Evolutionary conservation across 2,797 vertebrate genomes (phyloP).

Genomic region (Scyliorhinus canicula): DNA sequence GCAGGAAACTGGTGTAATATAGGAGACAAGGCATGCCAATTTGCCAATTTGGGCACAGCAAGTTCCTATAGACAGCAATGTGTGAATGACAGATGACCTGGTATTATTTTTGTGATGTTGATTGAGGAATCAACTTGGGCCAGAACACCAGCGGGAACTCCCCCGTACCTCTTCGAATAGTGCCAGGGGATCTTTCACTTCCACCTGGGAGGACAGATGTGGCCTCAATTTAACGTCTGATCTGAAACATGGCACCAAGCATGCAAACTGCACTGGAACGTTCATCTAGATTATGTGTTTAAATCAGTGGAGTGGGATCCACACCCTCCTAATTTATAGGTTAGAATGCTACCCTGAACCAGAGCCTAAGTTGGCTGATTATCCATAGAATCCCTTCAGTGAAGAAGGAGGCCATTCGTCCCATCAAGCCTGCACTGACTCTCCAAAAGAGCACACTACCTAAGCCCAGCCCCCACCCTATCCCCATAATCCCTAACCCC

Average conservation of each 20-base stretch:
- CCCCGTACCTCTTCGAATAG: neutral
- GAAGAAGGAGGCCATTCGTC: too few relatives aligned
- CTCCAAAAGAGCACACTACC: too few relatives aligned
- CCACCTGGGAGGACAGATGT: neutral
- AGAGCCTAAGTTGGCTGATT: too few relatives aligned
- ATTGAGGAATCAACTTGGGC: neutral
- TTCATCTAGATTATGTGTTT: neutral
- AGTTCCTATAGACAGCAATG: neutral
- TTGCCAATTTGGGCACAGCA: neutral
- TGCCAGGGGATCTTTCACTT: neutral
- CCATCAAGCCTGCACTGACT: too few relatives aligned
- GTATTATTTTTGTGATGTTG: neutral
- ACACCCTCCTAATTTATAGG: neutral
- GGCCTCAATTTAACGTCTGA: neutral
- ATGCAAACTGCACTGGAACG: neutral
- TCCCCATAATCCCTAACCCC: too few relatives aligned
- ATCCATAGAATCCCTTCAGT: too few relatives aligned
- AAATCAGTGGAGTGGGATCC: neutral
- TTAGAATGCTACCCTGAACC: neutral
- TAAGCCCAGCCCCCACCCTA: too few relatives aligned
- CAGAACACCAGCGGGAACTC: neutral
- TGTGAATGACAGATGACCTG: neutral
- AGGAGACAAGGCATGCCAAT: neutral
- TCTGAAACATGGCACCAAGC: neutral
- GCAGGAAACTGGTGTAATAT: neutral